A percentile compares a stretch with the other conserved stretches of the same genome.
Evolutionary conservation across 2,797 vertebrate species (phyloP).

Genomic region (Clarias fuscus): DNA sequence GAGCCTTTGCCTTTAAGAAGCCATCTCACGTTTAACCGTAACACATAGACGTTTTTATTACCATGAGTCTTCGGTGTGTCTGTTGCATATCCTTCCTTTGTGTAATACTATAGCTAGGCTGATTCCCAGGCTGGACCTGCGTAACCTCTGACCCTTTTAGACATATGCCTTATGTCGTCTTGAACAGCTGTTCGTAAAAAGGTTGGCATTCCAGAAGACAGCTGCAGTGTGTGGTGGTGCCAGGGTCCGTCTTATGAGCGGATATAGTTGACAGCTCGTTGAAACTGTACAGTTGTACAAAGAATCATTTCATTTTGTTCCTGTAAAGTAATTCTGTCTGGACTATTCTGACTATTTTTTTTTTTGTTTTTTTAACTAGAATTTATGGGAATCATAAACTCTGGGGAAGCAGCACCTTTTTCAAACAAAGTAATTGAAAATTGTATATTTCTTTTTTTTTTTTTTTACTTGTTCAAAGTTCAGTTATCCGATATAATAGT

Average conservation of each 20-base stretch:
- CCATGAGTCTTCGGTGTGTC: not conserved
- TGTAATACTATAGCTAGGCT: slow-evolving; percentile 10
- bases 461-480: slow-evolving; percentile 7
- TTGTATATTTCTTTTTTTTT: not conserved
- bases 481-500: slow-evolving; percentile 34
- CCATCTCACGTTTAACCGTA: slow-evolving; percentile 7
- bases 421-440: slow-evolving; percentile 18
- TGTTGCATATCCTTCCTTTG: slow-evolving; percentile 9
- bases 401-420: slow-evolving; percentile 1
- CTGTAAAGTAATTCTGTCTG: slow-evolving; percentile 14
- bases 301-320: not conserved
- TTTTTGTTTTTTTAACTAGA: not conserved
- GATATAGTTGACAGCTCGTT: slow-evolving; percentile 15
- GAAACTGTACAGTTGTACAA: slow-evolving; percentile 30
- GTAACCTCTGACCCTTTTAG: slow-evolving; percentile 33
- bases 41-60: not conserved
- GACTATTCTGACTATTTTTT: not conserved
- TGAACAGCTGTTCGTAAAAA: slow-evolving; percentile 34
- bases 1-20: not conserved
- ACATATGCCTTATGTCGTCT: slow-evolving; percentile 28
- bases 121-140: slow-evolving; percentile 18
- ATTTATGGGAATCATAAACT: slow-evolving; percentile 4
- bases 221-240: slow-evolving; percentile 23
- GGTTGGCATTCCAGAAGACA: slow-evolving; percentile 30
- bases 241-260: slow-evolving; percentile 5